Conservation (phyloP, 1,140 invertebrate species). For the Thaumatotibia leucotreta region DNA sequence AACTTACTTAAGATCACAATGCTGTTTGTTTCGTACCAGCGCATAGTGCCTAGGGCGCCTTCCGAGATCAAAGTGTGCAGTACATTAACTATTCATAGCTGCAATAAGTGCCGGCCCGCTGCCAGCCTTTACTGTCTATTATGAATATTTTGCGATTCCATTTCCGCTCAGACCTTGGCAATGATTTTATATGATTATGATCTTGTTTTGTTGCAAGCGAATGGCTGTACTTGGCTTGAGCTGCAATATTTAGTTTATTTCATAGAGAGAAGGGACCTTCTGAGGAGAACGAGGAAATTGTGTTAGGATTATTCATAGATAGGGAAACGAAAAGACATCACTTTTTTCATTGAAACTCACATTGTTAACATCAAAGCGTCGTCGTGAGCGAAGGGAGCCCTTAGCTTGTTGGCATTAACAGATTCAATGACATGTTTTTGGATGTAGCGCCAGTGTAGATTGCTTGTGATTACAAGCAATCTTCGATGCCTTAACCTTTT, state of each 20-base stretch:
- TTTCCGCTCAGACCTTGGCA: background rate
- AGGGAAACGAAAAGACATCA: no score
- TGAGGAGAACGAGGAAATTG: no score
- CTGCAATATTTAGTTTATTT: background rate
- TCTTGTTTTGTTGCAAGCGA: background rate
- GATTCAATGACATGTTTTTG: no score
- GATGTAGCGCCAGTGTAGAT: no score
- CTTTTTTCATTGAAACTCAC: no score
- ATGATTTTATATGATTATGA: background rate
- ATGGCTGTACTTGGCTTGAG: background rate
- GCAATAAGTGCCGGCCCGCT: conserved; percentile 45
- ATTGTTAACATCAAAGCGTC: no score
- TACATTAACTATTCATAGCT: conserved; percentile 49
- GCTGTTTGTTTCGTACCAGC: background rate
- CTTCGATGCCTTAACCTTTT: no score
- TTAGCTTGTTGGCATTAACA: no score
- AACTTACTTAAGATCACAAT: background rate
- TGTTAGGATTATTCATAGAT: no score
- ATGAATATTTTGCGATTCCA: background rate
- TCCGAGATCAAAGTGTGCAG: conserved; percentile 1
- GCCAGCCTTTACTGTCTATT: conserved; percentile 30
- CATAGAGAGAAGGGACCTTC: background rate
- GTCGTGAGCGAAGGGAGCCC: no score
- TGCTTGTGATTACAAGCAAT: no score
- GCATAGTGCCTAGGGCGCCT: background rate